Base-by-base conservation (phyloP, 2,888 invertebrate genomes). In the Acronicta leporina region DNA sequence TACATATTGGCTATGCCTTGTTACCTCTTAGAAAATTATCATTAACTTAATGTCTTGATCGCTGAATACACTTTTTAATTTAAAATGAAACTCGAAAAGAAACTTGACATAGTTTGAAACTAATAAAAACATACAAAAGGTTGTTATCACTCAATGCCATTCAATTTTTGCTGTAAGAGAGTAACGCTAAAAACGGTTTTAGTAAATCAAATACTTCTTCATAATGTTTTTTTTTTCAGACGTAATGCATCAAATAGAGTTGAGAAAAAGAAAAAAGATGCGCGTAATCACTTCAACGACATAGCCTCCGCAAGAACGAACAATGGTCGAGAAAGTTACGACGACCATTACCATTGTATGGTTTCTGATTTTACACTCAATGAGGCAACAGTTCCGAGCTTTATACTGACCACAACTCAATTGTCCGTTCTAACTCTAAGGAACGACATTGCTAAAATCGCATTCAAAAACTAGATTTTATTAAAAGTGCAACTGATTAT, bases 281-380 rank as follows among this genome's bases (percentile, higher is more conserved):
- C 72, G 67, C 75, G 80, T 82, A 81, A 85, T 86, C 81, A 81
- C 78, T 80, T 81, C 76, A 80, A 77, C 79, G 73, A 73, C 73
- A 77, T 68, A 79, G 77, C 75, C 73, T 66, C 80, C 66, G 70
- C 68, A 75, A 82, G 76, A 77, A 73, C 70, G 72, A 83, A 85
- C 82, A 88, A 87, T 86, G 79, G 73, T 65, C 76, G 83, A 83
- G 84, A 86, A 86, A 87, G 86, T 85, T 82, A 72, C 66, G 56
- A 66, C 70, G 75, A 68, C 77, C 79, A 74, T 80, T 77, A 82
- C 80, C 61, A 72, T 66, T 63, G 73, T 68, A 69, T 46, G 27
- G 62, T 69, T 67, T 74, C 68, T 60, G 53, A 65, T 58, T 64
- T 59, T 58, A 46, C 16, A 52, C 53, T 57, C 55, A 27, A 65